Evolutionary conservation across 2,888 invertebrate genomes (phyloP), one percentile per base, ranked within the genome.

Genomic region (Villa cingulata): DNA sequence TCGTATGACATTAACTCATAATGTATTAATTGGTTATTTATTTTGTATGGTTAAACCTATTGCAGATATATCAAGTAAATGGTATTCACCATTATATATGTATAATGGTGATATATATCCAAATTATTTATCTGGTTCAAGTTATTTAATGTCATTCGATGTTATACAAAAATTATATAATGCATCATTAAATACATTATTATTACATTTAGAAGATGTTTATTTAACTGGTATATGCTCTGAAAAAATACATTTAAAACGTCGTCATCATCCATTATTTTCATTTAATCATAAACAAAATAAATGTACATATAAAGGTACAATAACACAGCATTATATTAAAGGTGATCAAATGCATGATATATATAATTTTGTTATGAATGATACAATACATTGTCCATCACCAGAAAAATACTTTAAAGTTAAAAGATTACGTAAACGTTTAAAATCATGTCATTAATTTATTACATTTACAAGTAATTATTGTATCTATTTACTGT

Each of bases 61-160:
- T 4, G 73, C 77, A 29, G 81, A 86, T 61, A 71, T 76, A 0
- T 76, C 70, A 45, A 83, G 81, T 60, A 90, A 90, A 66, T 88
- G 89, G 86, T 88, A 83, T 69, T 80, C 82, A 51, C 87, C 88
- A 1, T 76, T 76, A 32, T 86, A 86, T 61, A 83, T 87, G 81
- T 88, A 78, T 63, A 68, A 75, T 1, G 80, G 76, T 1, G 72
- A 75, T 39, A 73, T 76, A 41, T 88, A 86, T 72, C 89, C 88
- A 4, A 78, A 80, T 56, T 89, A 88, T 65, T 65, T 88, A 46
- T 86, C 87, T 0, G 89, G 89, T 14, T 84, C 85, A 1, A 86
- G 83, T 3, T 89, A 89, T 68, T 74, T 81, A 4, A 75, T 88
- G 73, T 82, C 85, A 1, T 64, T 75, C 2, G 77, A 80, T 55